Base-by-base conservation (phyloP, 2,113 vertebrate genomes). In the Epinephelus cyanopodus region DNA sequence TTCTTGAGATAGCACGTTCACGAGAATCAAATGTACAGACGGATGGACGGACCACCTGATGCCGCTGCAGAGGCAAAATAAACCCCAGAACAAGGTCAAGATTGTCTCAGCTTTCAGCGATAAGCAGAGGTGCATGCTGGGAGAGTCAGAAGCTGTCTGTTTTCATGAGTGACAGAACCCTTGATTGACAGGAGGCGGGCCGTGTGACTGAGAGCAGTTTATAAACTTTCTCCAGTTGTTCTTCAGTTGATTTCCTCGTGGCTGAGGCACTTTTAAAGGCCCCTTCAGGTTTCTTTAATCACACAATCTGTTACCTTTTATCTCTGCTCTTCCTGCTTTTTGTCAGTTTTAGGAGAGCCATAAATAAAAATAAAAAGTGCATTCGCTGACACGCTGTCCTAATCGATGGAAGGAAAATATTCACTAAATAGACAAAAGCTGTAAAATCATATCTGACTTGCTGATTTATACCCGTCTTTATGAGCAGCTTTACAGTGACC, bases 381-480 rank as follows among this genome's bases (percentile, higher is more conserved):
- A 0, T 60, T 12, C 1, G 17, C 64, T 2, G 33, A 73, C 85
- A 68, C 27, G 0, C 48, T 2, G 17, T 56, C 71, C 71, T 73
- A 53, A 79, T 79, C 29, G 42, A 79, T 56, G 37, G 45, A 2
- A 50, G 70, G 63, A 76, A 80, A 78, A 91, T 64, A 74, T 63
- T 81, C 65, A 68, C 76, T 74, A 76, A 90, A 87, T 14, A 85
- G 72, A 69, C 65, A 66, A 61, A 74, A 74, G 68, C 69, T 45
- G 66, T 86, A 79, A 73, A 74, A 81, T 74, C 67, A 79, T 47
- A 17, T 29, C 6, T 8, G 68, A 80, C 48, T 11, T 0, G 12
- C 7, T 79, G 83, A 90, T 92, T 90, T 75, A 88, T 18, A 5
- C 8, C 37, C 2, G 13, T 60, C 75, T 77, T 88, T 90, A 86